Evolutionary conservation across 30 jellyfish, hydroid and myxozoan species (phyloP).

Genomic region (Rhopilema esculentum): DNA sequence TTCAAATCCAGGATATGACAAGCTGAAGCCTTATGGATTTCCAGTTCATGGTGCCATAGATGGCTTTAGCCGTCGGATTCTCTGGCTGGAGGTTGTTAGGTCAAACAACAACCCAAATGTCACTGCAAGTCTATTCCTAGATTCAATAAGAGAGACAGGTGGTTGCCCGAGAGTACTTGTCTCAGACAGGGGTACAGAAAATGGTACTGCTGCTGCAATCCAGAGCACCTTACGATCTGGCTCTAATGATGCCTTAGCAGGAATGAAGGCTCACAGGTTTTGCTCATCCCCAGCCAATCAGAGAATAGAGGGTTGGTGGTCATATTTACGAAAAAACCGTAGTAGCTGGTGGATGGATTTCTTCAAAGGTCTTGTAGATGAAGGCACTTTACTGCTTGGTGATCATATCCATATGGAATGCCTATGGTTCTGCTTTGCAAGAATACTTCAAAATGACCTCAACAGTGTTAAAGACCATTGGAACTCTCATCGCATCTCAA

Average conservation of each 20-base stretch:
- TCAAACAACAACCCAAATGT: slow-evolving; percentile 38
- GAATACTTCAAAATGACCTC: slow-evolving; percentile 67
- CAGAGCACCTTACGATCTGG: slow-evolving; percentile 12
- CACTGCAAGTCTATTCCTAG: slow-evolving; percentile 27
- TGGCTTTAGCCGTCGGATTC: slow-evolving; percentile 15
- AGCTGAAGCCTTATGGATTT: no score
- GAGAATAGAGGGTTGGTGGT: slow-evolving; percentile 83
- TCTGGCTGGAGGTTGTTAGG: slow-evolving; percentile 36
- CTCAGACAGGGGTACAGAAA: slow-evolving; percentile 40
- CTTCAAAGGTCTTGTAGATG: slow-evolving; percentile 65
- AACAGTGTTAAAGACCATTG: slow-evolving; percentile 55
- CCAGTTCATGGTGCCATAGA: no score
- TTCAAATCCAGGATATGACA: no score
- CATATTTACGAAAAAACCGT: slow-evolving; percentile 56
- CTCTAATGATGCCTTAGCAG: slow-evolving; percentile 1
- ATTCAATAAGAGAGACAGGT: slow-evolving; percentile 1
- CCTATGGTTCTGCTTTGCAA: slow-evolving; percentile 69
- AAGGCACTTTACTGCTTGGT: slow-evolving; percentile 36
- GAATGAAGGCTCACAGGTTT: slow-evolving; percentile 26
- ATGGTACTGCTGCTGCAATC: slow-evolving; percentile 36
- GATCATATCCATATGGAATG: slow-evolving; percentile 68
- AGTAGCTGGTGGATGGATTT: slow-evolving; percentile 82
- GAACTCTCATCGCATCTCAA: no score
- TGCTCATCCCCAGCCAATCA: slow-evolving; percentile 45
- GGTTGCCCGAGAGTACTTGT: slow-evolving; percentile 21